phyloP scores from a whole-genome alignment of 2,113 vertebrate species.

The rat (Rattus norvegicus) region DNA sequence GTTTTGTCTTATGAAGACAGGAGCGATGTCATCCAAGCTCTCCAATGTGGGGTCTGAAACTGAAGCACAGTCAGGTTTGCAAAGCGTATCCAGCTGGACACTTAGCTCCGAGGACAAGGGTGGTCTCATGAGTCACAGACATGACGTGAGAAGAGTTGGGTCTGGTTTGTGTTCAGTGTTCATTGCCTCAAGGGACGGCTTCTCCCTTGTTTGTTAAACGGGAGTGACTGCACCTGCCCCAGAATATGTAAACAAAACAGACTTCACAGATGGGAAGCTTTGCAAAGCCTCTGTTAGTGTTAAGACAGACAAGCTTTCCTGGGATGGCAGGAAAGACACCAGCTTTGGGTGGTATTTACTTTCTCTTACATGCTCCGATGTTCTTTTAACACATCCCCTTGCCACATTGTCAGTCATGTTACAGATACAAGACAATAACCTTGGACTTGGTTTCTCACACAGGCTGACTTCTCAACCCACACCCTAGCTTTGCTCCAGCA shows the following conservation, averaged over 20 bases:
- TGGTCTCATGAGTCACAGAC: neutral
- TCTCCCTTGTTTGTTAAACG: slow-evolving; percentile 10
- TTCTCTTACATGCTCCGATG: neutral
- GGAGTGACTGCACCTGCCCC: neutral
- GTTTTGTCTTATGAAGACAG: neutral
- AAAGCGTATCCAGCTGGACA: neutral
- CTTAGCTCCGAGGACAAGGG: neutral
- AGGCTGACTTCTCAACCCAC: neutral
- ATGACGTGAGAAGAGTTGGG: neutral
- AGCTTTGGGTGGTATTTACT: neutral
- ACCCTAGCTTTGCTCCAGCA: neutral
- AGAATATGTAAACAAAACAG: neutral
- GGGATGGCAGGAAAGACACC: neutral
- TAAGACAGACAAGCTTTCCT: neutral
- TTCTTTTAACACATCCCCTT: neutral
- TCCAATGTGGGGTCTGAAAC: neutral
- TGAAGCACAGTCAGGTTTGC: neutral
- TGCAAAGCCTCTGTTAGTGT: neutral
- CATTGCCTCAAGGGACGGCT: neutral
- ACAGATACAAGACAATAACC: slow-evolving; percentile 10
- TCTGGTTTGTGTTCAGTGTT: slow-evolving; percentile 8
- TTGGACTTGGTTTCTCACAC: neutral
- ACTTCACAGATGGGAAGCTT: neutral
- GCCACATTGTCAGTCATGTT: neutral
- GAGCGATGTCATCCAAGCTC: neutral